Conservation (phyloP, 2,113 vertebrate species). For the Mola mola region DNA sequence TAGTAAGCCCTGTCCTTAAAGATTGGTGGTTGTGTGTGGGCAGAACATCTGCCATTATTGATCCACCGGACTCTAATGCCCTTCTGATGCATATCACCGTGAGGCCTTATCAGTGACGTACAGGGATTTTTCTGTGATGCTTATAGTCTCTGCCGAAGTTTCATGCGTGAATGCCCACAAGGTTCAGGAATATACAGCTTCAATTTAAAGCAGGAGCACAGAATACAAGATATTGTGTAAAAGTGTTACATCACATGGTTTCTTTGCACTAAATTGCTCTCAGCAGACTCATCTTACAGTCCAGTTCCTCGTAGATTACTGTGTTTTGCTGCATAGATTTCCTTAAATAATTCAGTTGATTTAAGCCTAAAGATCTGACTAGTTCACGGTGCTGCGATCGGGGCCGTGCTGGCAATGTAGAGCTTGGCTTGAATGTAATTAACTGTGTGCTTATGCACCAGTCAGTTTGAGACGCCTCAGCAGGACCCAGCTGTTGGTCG, state of each 20-base stretch:
- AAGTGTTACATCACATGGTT: constrained; percentile 7
- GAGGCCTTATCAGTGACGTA: constrained; percentile 77
- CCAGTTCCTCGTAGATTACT: neutral
- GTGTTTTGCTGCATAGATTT: neutral
- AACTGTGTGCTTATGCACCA: neutral
- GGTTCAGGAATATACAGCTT: constrained; percentile 38
- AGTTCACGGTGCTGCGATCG: neutral
- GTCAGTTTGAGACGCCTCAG: neutral
- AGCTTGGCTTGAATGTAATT: neutral
- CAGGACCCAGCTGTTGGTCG: neutral
- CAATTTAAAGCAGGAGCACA: neutral
- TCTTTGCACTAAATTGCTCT: constrained; percentile 18
- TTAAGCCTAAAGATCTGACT: neutral
- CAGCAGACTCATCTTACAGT: neutral
- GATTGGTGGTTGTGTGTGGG: constrained; percentile 55
- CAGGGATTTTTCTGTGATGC: constrained; percentile 66
- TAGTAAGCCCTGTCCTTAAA: constrained; percentile 54
- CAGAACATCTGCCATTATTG: constrained; percentile 76
- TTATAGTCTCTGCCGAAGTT: constrained; percentile 45
- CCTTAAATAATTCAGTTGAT: neutral
- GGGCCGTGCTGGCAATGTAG: neutral
- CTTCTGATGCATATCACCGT: constrained; percentile 77
- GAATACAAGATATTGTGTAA: constrained; percentile 20
- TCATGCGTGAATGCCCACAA: constrained; percentile 27
- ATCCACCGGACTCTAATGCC: constrained; percentile 68